These are phyloP conservation scores for Callimorpha dominula DNA, from an alignment of 2,888 invertebrate genomes.

Conservation along the genomic window DNA sequence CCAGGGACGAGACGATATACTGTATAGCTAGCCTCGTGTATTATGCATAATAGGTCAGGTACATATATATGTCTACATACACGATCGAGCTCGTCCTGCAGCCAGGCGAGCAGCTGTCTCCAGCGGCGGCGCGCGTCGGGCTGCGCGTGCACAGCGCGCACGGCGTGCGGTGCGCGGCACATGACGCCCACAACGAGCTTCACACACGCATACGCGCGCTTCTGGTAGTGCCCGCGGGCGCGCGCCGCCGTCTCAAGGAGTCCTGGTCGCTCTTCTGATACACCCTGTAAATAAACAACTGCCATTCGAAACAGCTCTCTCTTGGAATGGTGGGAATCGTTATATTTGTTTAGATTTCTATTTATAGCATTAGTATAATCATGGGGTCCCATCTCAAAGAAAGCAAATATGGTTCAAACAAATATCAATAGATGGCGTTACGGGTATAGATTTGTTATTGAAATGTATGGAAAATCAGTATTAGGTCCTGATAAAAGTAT, in stretches of 20 bases:
- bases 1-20: too few species aligned
- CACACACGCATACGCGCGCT: slow-evolving; percentile 98
- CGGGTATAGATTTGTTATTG: too few species aligned
- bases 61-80: too few species aligned
- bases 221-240: slow-evolving; percentile 97
- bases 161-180: slow-evolving; percentile 93
- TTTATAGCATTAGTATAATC: too few species aligned
- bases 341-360: background rate
- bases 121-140: slow-evolving; percentile 94
- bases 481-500: too few species aligned
- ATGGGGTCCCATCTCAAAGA: too few species aligned
- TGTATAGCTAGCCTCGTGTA: too few species aligned
- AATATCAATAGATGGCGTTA: too few species aligned
- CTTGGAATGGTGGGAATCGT: background rate
- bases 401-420: too few species aligned
- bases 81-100: slow-evolving; percentile 97
- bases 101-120: slow-evolving; percentile 96
- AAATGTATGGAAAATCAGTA: too few species aligned
- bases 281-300: slow-evolving; percentile 63
- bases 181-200: slow-evolving; percentile 97
- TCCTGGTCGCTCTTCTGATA: slow-evolving; percentile 92
- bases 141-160: slow-evolving; percentile 92
- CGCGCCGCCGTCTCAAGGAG: slow-evolving; percentile 97
- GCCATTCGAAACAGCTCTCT: background rate
- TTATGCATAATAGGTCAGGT: background rate